These are phyloP conservation scores for Serinus canaria DNA, from an alignment of 2,113 vertebrate species.

Conservation along the genomic window DNA sequence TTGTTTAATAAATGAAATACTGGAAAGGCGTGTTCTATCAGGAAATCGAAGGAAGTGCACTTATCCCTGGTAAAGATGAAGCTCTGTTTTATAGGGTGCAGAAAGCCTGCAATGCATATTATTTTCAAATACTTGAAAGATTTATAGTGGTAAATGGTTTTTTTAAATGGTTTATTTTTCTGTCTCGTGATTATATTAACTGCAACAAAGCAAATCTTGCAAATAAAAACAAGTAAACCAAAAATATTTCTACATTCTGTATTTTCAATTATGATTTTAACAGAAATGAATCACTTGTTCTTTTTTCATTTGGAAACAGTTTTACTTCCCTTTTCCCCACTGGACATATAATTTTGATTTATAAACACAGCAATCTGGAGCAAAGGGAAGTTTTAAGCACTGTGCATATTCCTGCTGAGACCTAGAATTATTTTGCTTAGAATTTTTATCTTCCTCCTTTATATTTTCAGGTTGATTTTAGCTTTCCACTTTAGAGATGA, in stretches of 20 bases:
- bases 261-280: conserved; percentile 80
- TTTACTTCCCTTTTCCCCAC: conserved; percentile 80
- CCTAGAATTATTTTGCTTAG: conserved; percentile 26
- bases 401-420: conserved; percentile 47
- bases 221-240: conserved; percentile 48
- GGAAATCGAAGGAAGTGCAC: conserved; percentile 35
- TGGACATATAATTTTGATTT: conserved; percentile 84
- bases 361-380: conserved; percentile 74
- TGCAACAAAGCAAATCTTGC: conserved; percentile 36
- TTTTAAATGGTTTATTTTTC: conserved; percentile 13
- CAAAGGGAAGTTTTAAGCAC: conserved; percentile 77
- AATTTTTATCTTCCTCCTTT: background rate
- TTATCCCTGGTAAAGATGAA: conserved; percentile 55
- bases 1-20: conserved; percentile 53
- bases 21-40: background rate
- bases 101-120: conserved; percentile 16
- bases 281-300: conserved; percentile 74
- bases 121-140: conserved; percentile 58
- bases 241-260: conserved; percentile 61
- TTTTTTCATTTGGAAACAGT: conserved; percentile 77
- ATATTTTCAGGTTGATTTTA: conserved; percentile 34
- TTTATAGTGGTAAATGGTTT: background rate
- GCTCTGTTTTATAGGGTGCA: conserved; percentile 14
- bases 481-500: conserved; percentile 6
- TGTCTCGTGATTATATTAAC: conserved; percentile 6